Evolutionary conservation across 1,140 invertebrate genomes (phyloP).

Genomic region (Argopecten irradians): DNA sequence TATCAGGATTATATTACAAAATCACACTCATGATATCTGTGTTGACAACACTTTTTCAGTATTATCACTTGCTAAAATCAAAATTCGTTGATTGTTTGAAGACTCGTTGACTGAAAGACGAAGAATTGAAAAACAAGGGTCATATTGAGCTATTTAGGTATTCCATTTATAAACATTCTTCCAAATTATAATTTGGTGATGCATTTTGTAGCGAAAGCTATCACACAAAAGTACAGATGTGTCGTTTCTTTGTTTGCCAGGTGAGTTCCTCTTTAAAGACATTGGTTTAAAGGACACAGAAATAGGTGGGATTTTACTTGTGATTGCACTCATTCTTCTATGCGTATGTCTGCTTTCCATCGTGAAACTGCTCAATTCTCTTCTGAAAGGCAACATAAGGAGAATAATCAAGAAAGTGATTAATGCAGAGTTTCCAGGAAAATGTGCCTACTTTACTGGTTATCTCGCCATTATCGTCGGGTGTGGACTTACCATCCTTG

Average conservation of each 20-base stretch:
- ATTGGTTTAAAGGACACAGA: slow-evolving; percentile 73
- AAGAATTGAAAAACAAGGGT: too few species aligned
- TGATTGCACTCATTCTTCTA: slow-evolving; percentile 78
- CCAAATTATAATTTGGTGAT: too few species aligned
- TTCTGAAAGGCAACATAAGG: slow-evolving; percentile 78
- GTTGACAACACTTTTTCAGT: too few species aligned
- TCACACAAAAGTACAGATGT: too few species aligned
- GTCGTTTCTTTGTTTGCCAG: slow-evolving; percentile 54
- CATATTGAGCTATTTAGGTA: too few species aligned
- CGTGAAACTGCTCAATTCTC: slow-evolving; percentile 80
- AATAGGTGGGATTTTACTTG: slow-evolving; percentile 78
- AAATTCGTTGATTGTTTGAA: too few species aligned
- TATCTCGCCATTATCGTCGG: slow-evolving; percentile 82
- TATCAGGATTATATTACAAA: too few species aligned
- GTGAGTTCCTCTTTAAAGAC: slow-evolving; percentile 62
- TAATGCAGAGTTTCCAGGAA: slow-evolving; percentile 79
- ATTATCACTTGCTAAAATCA: too few species aligned
- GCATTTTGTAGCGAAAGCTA: too few species aligned
- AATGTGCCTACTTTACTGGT: slow-evolving; percentile 77
- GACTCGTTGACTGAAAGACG: too few species aligned
- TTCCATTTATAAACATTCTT: too few species aligned
- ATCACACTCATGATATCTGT: too few species aligned
- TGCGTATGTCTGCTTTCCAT: slow-evolving; percentile 80
- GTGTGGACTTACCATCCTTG: slow-evolving; percentile 80
- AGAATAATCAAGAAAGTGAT: slow-evolving; percentile 78